Evolutionary conservation across 1,140 invertebrate genomes (phyloP).

Genomic region (Kradibia gibbosae): DNA sequence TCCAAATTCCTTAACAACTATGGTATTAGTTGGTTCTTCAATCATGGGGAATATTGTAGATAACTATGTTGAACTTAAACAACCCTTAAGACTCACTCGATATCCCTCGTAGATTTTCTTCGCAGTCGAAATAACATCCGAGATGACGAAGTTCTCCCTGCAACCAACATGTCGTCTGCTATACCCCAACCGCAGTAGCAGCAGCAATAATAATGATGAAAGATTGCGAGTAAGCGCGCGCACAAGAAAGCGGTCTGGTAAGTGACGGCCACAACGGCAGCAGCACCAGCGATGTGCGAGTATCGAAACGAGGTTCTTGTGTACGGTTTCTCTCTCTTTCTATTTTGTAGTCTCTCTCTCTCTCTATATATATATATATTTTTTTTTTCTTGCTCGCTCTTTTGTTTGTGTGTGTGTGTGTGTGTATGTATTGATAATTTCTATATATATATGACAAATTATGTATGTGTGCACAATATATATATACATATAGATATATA

Average conservation of each 20-base stretch:
- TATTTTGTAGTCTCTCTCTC: neutral
- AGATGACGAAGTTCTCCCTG: constrained; percentile 60
- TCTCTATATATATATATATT: too few relatives aligned
- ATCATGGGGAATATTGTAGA: neutral
- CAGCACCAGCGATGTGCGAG: neutral
- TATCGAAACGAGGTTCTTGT: constrained; percentile 7
- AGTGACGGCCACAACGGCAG: neutral
- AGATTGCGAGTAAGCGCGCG: neutral
- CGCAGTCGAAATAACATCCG: constrained; percentile 63
- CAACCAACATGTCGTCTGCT: constrained; percentile 72
- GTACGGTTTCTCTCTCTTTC: neutral
- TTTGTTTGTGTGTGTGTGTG: neutral
- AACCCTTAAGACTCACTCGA: constrained; percentile 59
- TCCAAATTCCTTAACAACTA: neutral
- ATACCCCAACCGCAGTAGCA: constrained; percentile 50
- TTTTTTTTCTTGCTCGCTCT: neutral
- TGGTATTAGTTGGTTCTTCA: neutral
- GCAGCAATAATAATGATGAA: constrained; percentile 13
- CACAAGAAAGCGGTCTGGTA: neutral
- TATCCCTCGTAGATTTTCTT: constrained; percentile 61
- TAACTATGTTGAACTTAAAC: neutral
- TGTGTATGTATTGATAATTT: too few relatives aligned
- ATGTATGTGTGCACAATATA: too few relatives aligned
- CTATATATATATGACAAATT: too few relatives aligned
- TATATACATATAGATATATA: too few relatives aligned